Conservation (phyloP, 2,113 vertebrate genomes). For the Semnornis frantzii region DNA sequence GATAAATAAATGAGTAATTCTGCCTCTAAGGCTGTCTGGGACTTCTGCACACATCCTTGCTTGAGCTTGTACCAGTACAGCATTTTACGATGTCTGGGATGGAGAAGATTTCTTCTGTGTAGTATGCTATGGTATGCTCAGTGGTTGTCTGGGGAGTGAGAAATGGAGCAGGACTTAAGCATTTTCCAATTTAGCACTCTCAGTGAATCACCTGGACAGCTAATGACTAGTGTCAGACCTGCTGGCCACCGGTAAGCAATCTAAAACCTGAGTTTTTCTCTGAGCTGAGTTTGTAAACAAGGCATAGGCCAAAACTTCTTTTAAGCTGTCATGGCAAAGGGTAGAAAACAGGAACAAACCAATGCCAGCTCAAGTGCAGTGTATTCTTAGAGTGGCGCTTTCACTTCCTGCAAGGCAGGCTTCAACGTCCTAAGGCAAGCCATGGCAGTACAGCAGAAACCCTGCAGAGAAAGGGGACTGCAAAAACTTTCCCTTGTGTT, state of each 20-base stretch:
- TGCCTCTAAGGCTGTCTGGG: slow-evolving; percentile 27
- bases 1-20: slow-evolving; percentile 35
- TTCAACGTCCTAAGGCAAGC: background rate
- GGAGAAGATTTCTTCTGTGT: background rate
- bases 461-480: background rate
- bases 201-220: background rate
- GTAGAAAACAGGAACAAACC: background rate
- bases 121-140: background rate
- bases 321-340: background rate
- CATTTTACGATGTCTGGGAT: background rate
- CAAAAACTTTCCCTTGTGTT: background rate
- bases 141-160: background rate
- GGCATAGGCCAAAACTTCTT: background rate
- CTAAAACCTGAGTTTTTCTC: background rate
- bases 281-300: background rate
- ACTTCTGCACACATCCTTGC: slow-evolving; percentile 24
- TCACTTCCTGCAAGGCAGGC: background rate
- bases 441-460: background rate
- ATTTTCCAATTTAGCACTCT: background rate
- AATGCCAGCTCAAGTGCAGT: background rate
- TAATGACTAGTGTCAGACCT: background rate
- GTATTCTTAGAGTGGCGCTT: background rate
- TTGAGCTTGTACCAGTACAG: background rate
- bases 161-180: background rate
- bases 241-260: background rate